Conservation (phyloP, 2,797 vertebrate genomes). For the Selene dorsalis region DNA sequence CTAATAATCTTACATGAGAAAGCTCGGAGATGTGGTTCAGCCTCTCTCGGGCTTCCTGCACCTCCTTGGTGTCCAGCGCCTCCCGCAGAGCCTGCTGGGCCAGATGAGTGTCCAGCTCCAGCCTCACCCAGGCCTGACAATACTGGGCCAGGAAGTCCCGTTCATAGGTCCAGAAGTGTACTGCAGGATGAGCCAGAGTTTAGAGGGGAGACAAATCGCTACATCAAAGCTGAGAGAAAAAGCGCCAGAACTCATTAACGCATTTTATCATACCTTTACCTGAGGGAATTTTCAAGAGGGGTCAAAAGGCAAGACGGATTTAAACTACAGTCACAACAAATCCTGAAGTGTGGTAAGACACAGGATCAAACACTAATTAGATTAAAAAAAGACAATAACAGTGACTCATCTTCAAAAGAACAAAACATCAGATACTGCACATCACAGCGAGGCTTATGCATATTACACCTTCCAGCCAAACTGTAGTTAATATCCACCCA, state of each 20-base stretch:
- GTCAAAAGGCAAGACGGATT: constrained; percentile 25
- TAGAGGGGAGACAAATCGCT: constrained; percentile 30
- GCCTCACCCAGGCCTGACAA: constrained; percentile 83
- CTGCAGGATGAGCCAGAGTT: constrained; percentile 55
- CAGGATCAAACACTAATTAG: constrained; percentile 37
- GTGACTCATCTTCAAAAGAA: constrained; percentile 4
- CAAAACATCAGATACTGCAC: constrained; percentile 12
- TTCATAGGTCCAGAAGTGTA: constrained; percentile 85
- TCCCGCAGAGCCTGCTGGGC: constrained; percentile 85
- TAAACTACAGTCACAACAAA: constrained; percentile 36
- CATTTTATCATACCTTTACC: not conserved
- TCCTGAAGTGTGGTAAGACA: constrained; percentile 14
- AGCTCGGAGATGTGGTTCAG: constrained; percentile 78
- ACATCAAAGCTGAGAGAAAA: constrained; percentile 10
- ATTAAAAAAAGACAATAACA: constrained; percentile 21
- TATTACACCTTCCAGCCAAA: not conserved
- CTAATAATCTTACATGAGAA: constrained; percentile 67
- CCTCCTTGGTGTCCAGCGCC: constrained; percentile 83
- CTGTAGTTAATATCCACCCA: constrained; percentile 6
- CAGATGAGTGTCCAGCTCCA: constrained; percentile 85
- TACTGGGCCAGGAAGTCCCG: constrained; percentile 83
- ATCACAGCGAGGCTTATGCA: constrained; percentile 5
- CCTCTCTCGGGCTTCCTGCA: constrained; percentile 79
- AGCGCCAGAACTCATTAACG: constrained; percentile 27
- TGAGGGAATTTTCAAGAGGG: not conserved